Conservation (phyloP, 30 jellyfish, hydroid and myxozoan species). For the Haliclystus octoradiatus region DNA sequence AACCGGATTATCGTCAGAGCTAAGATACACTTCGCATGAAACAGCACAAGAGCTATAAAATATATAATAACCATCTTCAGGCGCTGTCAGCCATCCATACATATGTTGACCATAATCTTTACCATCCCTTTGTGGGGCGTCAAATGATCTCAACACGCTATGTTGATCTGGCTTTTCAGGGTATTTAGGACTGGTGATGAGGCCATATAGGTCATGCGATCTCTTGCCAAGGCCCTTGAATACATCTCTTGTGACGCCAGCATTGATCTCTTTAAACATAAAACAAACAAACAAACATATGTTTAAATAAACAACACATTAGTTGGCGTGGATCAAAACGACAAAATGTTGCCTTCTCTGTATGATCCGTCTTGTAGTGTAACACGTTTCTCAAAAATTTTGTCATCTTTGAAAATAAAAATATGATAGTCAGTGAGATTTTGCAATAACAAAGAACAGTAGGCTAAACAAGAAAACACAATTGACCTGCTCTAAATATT, state of each 20-base stretch:
- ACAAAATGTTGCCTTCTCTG: too few relatives aligned
- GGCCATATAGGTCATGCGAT: conserved; percentile 74
- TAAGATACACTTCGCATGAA: conserved; percentile 74
- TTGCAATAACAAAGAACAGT: too few relatives aligned
- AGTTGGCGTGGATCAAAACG: too few relatives aligned
- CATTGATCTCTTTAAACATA: conserved; percentile 6
- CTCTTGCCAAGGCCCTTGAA: conserved; percentile 83
- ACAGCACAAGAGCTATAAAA: conserved; percentile 91
- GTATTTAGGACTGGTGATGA: conserved; percentile 62
- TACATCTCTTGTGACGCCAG: conserved; percentile 79
- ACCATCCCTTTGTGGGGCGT: conserved; percentile 78
- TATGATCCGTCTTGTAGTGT: too few relatives aligned
- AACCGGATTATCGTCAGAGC: conserved; percentile 67
- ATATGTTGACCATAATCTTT: conserved; percentile 82
- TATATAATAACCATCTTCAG: conserved; percentile 78
- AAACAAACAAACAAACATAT: background rate
- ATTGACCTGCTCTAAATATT: too few relatives aligned
- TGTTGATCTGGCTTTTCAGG: conserved; percentile 93
- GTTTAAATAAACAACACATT: too few relatives aligned
- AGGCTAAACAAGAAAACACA: too few relatives aligned
- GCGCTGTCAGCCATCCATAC: conserved; percentile 95
- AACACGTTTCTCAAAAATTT: too few relatives aligned
- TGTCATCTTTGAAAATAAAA: too few relatives aligned
- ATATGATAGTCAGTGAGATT: too few relatives aligned
- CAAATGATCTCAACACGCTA: conserved; percentile 67